A percentile compares a stretch with the other conserved stretches of the same genome.
Evolutionary conservation across 2,797 vertebrate genomes (phyloP).

Genomic region (Platyrinchus mystaceus): DNA sequence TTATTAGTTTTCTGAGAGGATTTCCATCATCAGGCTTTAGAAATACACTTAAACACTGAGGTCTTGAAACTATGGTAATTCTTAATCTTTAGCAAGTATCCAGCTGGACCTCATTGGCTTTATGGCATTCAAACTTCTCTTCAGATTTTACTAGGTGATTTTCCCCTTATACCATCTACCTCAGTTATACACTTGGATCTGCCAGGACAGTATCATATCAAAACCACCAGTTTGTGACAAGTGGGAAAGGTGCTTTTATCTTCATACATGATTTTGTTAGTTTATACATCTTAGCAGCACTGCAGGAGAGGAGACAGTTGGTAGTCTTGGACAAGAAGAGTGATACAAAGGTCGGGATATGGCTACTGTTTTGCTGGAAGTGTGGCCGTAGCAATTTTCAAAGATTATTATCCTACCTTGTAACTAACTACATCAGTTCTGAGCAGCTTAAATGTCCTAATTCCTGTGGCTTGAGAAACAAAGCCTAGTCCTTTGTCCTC

Average conservation of each 20-base stretch:
- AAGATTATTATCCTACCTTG: not conserved
- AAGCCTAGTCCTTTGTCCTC: not conserved
- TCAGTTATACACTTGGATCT: not conserved
- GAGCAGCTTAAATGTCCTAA: not conserved
- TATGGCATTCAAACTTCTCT: not conserved
- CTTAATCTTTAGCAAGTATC: not conserved
- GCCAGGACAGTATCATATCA: not conserved
- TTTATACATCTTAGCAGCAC: not conserved
- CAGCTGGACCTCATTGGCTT: not conserved
- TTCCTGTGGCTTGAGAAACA: not conserved
- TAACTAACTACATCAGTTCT: not conserved
- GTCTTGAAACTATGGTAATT: not conserved
- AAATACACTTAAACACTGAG: not conserved
- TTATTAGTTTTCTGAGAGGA: not conserved
- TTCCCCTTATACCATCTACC: not conserved
- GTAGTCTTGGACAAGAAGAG: not conserved
- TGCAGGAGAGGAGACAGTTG: not conserved
- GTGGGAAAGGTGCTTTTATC: not conserved
- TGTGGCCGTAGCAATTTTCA: not conserved
- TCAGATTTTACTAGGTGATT: not conserved
- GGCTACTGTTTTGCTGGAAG: not conserved
- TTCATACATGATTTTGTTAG: not conserved
- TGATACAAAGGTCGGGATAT: not conserved
- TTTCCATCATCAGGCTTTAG: not conserved
- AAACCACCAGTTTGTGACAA: not conserved